phyloP scores from a whole-genome alignment of 1,140 invertebrate genomes.

The Drosophila orosa region DNA sequence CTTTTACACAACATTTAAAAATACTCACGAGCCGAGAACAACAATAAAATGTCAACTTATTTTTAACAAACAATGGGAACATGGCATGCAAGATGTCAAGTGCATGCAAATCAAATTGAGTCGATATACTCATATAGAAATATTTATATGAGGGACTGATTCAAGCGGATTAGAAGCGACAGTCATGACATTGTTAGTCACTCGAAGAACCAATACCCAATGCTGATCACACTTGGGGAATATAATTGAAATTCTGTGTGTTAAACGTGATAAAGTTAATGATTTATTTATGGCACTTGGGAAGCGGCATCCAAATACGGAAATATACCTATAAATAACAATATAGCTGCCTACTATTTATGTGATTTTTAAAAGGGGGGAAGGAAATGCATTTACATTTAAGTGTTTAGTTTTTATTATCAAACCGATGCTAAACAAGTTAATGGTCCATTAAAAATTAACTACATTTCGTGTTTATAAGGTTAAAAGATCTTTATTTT shows the following conservation, averaged over 20 bases:
- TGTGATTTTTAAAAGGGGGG: slow-evolving; percentile 3
- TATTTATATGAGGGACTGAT: slow-evolving; percentile 11
- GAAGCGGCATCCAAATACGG: slow-evolving; percentile 20
- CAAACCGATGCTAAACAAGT: background rate
- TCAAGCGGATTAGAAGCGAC: slow-evolving; percentile 16
- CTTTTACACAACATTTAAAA: slow-evolving; percentile 47
- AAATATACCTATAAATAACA: slow-evolving; percentile 14
- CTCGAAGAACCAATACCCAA: slow-evolving; percentile 11
- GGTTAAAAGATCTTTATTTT: background rate
- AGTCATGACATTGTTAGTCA: slow-evolving; percentile 34
- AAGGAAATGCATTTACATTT: slow-evolving; percentile 1
- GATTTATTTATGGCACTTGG: slow-evolving; percentile 34
- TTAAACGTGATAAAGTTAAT: slow-evolving; percentile 28
- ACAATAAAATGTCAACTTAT: slow-evolving; percentile 62
- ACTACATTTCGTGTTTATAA: slow-evolving; percentile 2
- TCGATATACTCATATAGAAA: background rate
- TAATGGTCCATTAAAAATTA: background rate
- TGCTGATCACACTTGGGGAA: slow-evolving; percentile 20
- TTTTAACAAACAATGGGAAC: slow-evolving; percentile 51
- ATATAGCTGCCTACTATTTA: slow-evolving; percentile 1
- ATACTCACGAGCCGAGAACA: slow-evolving; percentile 27
- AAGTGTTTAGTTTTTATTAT: background rate
- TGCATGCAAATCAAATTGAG: slow-evolving; percentile 50
- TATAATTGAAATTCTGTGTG: slow-evolving; percentile 20
- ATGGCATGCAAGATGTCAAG: slow-evolving; percentile 42